These are phyloP conservation scores for Schizotus pectinicornis DNA, from an alignment of 2,888 invertebrate species.

Conservation along the genomic window DNA sequence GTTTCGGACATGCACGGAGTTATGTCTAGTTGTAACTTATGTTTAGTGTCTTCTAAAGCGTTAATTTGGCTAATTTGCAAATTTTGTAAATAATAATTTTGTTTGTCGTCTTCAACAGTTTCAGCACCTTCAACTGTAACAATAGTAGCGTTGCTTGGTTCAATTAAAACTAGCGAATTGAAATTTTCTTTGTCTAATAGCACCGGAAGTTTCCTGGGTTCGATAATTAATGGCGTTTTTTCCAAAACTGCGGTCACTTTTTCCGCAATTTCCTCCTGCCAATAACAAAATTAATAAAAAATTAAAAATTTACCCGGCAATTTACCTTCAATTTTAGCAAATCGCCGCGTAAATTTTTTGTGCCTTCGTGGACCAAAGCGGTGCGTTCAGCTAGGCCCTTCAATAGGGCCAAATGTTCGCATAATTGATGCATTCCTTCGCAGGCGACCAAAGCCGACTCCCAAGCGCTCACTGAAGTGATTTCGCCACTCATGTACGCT, in stretches of 20 bases:
- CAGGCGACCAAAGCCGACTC: slow-evolving; percentile 83
- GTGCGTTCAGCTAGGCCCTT: slow-evolving; percentile 72
- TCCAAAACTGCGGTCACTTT: slow-evolving; percentile 75
- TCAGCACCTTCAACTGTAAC: slow-evolving; percentile 19
- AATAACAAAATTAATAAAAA: slow-evolving; percentile 29
- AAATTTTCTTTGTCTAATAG: slow-evolving; percentile 55
- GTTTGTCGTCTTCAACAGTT: slow-evolving; percentile 17
- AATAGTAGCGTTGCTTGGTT: background rate
- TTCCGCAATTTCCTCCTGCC: slow-evolving; percentile 73
- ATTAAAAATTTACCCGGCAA: background rate
- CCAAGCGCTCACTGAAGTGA: slow-evolving; percentile 83
- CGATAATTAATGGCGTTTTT: slow-evolving; percentile 75
- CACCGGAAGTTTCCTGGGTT: slow-evolving; percentile 69
- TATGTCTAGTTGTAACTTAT: slow-evolving; percentile 50
- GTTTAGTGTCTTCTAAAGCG: slow-evolving; percentile 42
- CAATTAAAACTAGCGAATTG: slow-evolving; percentile 9
- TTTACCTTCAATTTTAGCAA: slow-evolving; percentile 75
- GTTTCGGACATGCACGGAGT: slow-evolving; percentile 56
- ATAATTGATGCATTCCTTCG: slow-evolving; percentile 83
- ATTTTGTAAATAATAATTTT: slow-evolving; percentile 51
- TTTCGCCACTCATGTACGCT: slow-evolving; percentile 90
- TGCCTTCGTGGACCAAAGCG: slow-evolving; percentile 66
- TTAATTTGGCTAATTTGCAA: slow-evolving; percentile 45
- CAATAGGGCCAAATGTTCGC: slow-evolving; percentile 76
- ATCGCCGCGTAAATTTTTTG: slow-evolving; percentile 70